These are phyloP conservation scores for Artibeus lituratus DNA, from an alignment of 2,797 vertebrate species.

Conservation along the genomic window DNA sequence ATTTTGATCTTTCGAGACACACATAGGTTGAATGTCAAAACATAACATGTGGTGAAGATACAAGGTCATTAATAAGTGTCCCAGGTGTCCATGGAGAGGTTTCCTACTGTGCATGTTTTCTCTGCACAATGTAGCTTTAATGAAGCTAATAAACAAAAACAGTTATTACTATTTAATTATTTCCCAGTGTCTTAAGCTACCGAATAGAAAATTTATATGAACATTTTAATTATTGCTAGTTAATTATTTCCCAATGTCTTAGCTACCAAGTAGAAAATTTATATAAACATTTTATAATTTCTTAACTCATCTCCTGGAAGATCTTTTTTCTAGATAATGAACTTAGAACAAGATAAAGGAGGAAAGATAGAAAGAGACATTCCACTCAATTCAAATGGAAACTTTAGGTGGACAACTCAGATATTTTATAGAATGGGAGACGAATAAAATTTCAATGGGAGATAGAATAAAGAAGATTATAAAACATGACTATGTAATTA, in stretches of 20 bases:
- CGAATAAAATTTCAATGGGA: neutral
- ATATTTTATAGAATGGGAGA: neutral
- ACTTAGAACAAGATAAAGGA: neutral
- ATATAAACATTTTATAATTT: neutral
- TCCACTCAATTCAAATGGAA: neutral
- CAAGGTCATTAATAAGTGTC: neutral
- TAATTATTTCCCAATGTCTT: neutral
- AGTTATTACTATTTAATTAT: neutral
- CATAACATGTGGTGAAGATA: neutral
- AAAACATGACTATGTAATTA: neutral
- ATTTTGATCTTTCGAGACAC: neutral
- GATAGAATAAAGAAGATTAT: neutral
- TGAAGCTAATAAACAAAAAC: neutral
- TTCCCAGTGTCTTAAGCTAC: neutral
- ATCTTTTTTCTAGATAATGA: neutral
- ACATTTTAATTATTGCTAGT: neutral
- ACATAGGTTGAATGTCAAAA: neutral
- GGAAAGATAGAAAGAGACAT: neutral
- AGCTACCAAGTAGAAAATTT: neutral
- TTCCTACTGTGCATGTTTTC: neutral
- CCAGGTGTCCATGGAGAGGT: neutral
- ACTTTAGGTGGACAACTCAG: too few species aligned
- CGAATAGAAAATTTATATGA: neutral
- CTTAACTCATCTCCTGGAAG: neutral
- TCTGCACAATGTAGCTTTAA: neutral